Base-by-base conservation (phyloP, 2,888 invertebrate species). In the Xylota sylvarum region DNA sequence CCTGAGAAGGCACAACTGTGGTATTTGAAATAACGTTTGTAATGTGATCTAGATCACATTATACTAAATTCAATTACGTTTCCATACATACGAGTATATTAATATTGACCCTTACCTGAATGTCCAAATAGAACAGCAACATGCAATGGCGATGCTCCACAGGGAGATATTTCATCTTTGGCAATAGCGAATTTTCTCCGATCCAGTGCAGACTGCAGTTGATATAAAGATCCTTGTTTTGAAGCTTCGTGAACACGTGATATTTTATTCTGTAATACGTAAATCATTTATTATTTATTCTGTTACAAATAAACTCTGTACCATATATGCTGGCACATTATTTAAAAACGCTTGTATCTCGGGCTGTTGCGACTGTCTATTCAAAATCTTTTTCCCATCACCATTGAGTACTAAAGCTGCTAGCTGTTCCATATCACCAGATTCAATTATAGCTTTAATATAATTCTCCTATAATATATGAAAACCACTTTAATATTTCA, bases 181-280 rank as follows among this genome's bases (percentile, higher is more conserved):
- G 98, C 98, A 83, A 97, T 95, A 0, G 97, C 98, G 91, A 98
- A 97, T 94, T 97, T 97, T 90, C 98, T 95, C 88, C 98, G 93
- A 92, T 98, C 97, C 89, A 98, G 92, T 0, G 97, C 96, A 88
- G 96, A 95, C 92, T 97, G 97, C 72, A 98, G 93, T 89, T 97
- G 96, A 89, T 96, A 93, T 88, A 98, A 94, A 90, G 96, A 96
- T 4, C 98, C 98, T 89, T 96, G 96, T 89, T 95, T 95, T 19
- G 98, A 96, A 37, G 98, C 97, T 89, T 95, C 93, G 91, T 98
- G 98, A 32, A 98, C 97, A 82, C 96, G 95, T 88, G 96, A 96
- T 88, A 98, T 98, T 94, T 98, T 98, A 89, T 95, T 95, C 98
- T 98, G 2, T 46, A 80, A 72, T 23, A 35, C 4, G 19, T n/a